phyloP scores from a whole-genome alignment of 2,113 vertebrate species.

The Taurulus bubalis region DNA sequence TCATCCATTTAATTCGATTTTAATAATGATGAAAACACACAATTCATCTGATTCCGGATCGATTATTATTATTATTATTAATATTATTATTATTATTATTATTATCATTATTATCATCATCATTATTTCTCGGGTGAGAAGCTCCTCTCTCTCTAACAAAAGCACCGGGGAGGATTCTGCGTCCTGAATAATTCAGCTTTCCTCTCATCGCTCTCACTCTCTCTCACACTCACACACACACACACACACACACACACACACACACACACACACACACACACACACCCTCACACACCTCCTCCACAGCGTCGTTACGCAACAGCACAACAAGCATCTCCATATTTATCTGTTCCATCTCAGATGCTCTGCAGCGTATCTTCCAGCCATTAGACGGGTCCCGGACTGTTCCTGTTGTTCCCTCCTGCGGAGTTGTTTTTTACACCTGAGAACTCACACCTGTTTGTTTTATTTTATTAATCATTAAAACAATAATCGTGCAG shows the following conservation, averaged over 20 bases:
- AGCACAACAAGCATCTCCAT: conserved; percentile 29
- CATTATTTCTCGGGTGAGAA: too few relatives aligned
- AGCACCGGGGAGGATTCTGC: conserved; percentile 54
- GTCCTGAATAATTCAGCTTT: conserved; percentile 64
- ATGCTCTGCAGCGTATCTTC: background rate
- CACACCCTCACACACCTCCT: conserved; percentile 37
- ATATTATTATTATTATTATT: too few relatives aligned
- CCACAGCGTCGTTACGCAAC: conserved; percentile 71
- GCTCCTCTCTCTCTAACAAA: conserved; percentile 45
- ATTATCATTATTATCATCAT: too few relatives aligned
- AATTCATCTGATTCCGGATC: too few relatives aligned
- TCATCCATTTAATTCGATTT: too few relatives aligned
- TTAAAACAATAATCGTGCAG: background rate
- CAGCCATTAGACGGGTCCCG: conserved; percentile 30
- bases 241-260: background rate
- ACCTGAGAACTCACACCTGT: background rate
- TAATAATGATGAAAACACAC: too few relatives aligned
- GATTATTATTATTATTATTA: too few relatives aligned
- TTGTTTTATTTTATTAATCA: too few relatives aligned
- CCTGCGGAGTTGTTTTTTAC: background rate
- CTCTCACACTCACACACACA: background rate
- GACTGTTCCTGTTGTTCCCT: background rate
- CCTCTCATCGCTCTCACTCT: conserved; percentile 15
- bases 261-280: background rate
- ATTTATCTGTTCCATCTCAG: background rate